Base-by-base conservation (phyloP, 2,888 invertebrate genomes). In the Drosophila mettleri region DNA sequence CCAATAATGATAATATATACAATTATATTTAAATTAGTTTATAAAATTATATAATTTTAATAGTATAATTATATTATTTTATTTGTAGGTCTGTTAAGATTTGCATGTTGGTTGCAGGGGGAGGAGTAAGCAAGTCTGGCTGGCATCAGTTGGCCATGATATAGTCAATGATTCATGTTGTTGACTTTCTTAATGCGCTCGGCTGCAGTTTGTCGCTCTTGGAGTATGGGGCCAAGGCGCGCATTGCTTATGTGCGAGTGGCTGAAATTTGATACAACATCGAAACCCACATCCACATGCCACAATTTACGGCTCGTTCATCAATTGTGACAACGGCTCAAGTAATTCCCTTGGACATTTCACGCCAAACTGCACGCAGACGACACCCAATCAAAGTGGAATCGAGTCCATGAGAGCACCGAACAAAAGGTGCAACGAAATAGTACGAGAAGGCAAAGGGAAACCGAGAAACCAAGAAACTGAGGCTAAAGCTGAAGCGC, bases 241-340 rank as follows among this genome's bases (percentile, higher is more conserved):
- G 48, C 24, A 29, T 20, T 43, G 60, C 43, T 45, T 20, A 10
- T 34, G 43, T 51, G 51, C 31, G 39, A 34, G 14, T 24, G 43
- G 36, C 16, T 69, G 74, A 69, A 74, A 85, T 39, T 55, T 48
- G 84, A 86, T 67, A 63, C 66, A 54, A 49, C 46, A 59, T 45
- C 61, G 61, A 59, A 71, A 73, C 53, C 46, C 65, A 69, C 72
- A 76, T 65, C 61, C 62, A 68, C 74, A 83, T 81, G 85, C 76
- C 82, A 85, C 54, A 82, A 74, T 74, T 88, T 71, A 65, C 68
- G 60, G 80, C 72, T 84, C 86, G 86, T 80, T 88, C 83, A 84
- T 84, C 83, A 84, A 86, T 67, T 86, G 74, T 80, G 88, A 84
- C 83, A 84, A 68, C 88, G 88, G 88, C 83, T 86, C 80, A 80